Conservation (phyloP, 2,113 vertebrate genomes). For the Porphyrio hochstetteri region DNA sequence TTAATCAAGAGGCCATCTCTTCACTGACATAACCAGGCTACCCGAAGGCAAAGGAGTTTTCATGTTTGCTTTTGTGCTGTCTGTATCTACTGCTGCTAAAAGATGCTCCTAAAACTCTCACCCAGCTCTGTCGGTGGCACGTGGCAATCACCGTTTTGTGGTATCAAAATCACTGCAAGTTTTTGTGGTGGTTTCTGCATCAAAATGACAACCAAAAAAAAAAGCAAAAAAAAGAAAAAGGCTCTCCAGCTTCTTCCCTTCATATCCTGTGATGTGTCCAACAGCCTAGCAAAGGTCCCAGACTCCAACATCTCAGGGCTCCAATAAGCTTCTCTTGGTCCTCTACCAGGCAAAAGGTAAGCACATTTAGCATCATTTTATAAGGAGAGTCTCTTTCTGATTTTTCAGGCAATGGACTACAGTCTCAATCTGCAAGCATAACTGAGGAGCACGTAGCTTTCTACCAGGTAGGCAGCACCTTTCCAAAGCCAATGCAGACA, state of each 20-base stretch:
- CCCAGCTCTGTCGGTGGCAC: background rate
- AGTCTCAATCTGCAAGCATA: background rate
- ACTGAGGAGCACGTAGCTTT: background rate
- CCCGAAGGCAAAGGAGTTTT: slow-evolving; percentile 48
- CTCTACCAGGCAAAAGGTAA: background rate
- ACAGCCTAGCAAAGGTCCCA: background rate
- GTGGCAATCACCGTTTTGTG: background rate
- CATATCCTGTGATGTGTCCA: fast-evolving
- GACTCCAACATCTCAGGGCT: background rate
- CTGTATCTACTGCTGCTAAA: background rate
- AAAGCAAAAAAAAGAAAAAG: background rate
- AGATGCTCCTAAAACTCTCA: background rate
- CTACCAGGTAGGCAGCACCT: background rate
- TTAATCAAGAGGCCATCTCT: slow-evolving; percentile 80
- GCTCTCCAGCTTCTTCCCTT: background rate
- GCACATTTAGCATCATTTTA: background rate
- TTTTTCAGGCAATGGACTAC: background rate
- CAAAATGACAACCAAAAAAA: background rate
- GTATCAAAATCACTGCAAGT: background rate
- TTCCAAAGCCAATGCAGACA: background rate
- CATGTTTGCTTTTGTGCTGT: slow-evolving; percentile 13
- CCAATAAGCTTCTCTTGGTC: background rate
- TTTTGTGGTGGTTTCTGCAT: background rate
- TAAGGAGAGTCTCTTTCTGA: background rate
- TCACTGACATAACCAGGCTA: slow-evolving; percentile 67